phyloP scores from a whole-genome alignment of 2,888 invertebrate species.

The Himalopsyche anomala region DNA sequence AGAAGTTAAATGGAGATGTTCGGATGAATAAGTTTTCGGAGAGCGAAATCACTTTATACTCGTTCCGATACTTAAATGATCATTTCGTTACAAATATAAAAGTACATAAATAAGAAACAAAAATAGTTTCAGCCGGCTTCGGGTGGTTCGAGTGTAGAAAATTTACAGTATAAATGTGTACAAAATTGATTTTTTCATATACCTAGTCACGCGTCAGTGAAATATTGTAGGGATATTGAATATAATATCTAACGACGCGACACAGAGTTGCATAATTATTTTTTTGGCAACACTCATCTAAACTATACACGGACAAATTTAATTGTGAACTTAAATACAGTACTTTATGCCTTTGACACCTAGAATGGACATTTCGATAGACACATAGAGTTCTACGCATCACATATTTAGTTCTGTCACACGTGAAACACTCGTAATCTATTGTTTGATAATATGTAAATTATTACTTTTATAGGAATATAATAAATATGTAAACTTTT shows the following conservation, averaged over 20 bases:
- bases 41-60: neutral
- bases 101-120: conserved; percentile 64
- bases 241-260: conserved; percentile 45
- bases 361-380: conserved; percentile 61
- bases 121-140: conserved; percentile 51
- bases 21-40: neutral
- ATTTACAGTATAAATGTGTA: conserved; percentile 48
- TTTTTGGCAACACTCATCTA: conserved; percentile 48
- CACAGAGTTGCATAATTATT: neutral
- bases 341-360: conserved; percentile 58
- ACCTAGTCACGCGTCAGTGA: conserved; percentile 20
- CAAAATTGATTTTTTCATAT: conserved; percentile 45
- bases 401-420: conserved; percentile 60
- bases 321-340: conserved; percentile 53
- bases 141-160: conserved; percentile 38
- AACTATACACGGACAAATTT: conserved; percentile 57
- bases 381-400: conserved; percentile 59
- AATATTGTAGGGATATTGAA: conserved; percentile 44
- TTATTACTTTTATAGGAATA: conserved; percentile 49
- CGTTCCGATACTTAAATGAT: conserved; percentile 15
- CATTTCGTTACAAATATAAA: conserved; percentile 59
- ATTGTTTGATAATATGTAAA: conserved; percentile 49
- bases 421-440: conserved; percentile 54
- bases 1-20: neutral
- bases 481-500: conserved; percentile 55